These are phyloP conservation scores for Corythornis vintsioides DNA, from an alignment of 2,113 vertebrate genomes.

Conservation along the genomic window DNA sequence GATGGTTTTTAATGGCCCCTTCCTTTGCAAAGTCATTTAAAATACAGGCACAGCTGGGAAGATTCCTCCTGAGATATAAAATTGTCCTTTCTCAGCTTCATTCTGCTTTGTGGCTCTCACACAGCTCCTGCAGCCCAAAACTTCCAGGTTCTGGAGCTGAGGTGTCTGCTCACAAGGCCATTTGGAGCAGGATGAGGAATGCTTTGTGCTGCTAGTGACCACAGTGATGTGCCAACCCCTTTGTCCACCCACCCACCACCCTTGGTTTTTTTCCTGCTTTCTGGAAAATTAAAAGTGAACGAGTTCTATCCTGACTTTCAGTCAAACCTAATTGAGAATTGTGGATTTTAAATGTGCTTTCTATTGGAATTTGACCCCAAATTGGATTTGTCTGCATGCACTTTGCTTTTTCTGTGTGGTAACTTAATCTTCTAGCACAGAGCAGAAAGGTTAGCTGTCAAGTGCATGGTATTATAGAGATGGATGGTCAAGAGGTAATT, in stretches of 20 bases:
- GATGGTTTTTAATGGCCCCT: neutral
- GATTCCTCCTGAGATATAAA: neutral
- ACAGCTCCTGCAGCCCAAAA: neutral
- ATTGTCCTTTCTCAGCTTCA: neutral
- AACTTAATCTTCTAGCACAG: neutral
- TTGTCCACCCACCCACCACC: fast-evolving
- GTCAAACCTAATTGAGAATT: neutral
- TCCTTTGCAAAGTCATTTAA: neutral
- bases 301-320: neutral
- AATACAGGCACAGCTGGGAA: neutral
- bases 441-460: neutral
- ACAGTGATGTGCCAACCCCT: neutral
- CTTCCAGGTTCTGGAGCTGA: neutral
- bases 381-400: neutral
- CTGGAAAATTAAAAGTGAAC: neutral
- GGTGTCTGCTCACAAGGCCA: neutral
- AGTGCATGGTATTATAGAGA: neutral
- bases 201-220: neutral
- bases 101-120: neutral
- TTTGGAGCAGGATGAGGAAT: neutral
- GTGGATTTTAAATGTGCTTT: neutral
- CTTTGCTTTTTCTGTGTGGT: neutral
- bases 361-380: neutral
- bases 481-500: neutral
- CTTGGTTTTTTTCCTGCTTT: neutral